These are phyloP conservation scores for Microtus californicus DNA, from an alignment of 2,797 vertebrate genomes.

Conservation along the genomic window DNA sequence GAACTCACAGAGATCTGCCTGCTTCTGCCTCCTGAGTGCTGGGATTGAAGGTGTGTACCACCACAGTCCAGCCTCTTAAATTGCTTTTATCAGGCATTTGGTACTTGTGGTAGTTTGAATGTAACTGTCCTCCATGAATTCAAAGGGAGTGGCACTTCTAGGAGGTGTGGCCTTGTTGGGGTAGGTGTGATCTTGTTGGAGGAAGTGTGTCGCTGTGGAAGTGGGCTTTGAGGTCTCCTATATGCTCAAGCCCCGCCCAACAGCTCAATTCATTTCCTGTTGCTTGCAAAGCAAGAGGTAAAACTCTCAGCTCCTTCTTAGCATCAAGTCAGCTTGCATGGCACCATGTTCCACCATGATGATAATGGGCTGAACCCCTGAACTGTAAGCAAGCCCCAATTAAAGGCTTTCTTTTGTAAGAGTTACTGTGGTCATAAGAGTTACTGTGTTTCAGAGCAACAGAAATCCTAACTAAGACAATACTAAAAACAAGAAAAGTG, in stretches of 20 bases:
- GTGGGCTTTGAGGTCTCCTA: neutral
- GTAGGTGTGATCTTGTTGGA: neutral
- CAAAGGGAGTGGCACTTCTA: neutral
- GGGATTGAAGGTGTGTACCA: accelerated
- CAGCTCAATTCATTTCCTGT: neutral
- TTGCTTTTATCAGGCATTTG: neutral
- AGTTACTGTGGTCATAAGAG: neutral
- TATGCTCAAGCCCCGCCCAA: neutral
- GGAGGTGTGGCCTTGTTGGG: neutral
- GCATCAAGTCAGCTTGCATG: neutral
- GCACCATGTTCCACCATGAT: neutral
- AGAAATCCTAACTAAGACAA: neutral
- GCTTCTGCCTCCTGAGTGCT: no score
- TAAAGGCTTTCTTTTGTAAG: neutral
- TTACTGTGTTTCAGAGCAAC: neutral
- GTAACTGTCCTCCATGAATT: neutral
- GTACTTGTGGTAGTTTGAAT: neutral
- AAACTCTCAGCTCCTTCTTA: neutral
- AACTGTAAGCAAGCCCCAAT: neutral
- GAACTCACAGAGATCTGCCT: no score
- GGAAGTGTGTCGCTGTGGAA: neutral
- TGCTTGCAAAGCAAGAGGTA: neutral
- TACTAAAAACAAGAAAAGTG: neutral
- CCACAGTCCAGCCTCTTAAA: neutral
- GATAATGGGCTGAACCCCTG: neutral